Evolutionary conservation across 2,113 vertebrate species (phyloP), one percentile per base, ranked within the genome.

Genomic region (Drymodes brunneopygia): DNA sequence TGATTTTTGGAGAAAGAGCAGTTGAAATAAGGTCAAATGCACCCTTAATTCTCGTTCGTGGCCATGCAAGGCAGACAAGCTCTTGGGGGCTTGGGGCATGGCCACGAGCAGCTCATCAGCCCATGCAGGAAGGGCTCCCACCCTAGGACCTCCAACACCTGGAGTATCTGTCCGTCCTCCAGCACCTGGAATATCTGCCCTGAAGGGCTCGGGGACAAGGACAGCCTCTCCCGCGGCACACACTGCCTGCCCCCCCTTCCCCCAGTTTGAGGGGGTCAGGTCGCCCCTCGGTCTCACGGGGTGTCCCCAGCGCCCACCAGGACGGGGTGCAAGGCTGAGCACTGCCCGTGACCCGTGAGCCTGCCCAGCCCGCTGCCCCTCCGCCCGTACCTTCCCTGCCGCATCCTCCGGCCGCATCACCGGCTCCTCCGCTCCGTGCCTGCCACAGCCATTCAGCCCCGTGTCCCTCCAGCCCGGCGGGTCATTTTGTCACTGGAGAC

Each of bases 291-390:
- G 75, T 35, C 1, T 5, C 18, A 1, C 36, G 19, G 65, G 45
- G 31, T 16, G 75, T 17, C 31, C 48, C 4, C 48, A 47, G 62
- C 53, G 12, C 28, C 40, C 20, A 2, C 1, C 1, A 3, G 71
- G 58, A 53, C 11, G 15, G 17, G 44, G 8, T 1, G 17, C 47
- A 6, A 33, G 42, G 62, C 38, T 33, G 47, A 27, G 7, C 1
- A 0, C 8, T 4, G n/a, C 40, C 70, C 11, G 8, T 0, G 42
- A 33, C 40, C 70, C 11, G 7, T 0, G 42, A 33, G 1, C 16
- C 60, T 7, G 29, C 71, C 36, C 61, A 2, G 19, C 36, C 50
- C 23, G 29, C n/a, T 1, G 28, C 57, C 57, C 75, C 45, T 53
- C 56, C 7, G 4, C 51, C 86, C 11, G 2, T 97, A 96, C 95